Evolutionary conservation across 2,113 vertebrate genomes (phyloP).

Genomic region (Tachuris rubrigastra): DNA sequence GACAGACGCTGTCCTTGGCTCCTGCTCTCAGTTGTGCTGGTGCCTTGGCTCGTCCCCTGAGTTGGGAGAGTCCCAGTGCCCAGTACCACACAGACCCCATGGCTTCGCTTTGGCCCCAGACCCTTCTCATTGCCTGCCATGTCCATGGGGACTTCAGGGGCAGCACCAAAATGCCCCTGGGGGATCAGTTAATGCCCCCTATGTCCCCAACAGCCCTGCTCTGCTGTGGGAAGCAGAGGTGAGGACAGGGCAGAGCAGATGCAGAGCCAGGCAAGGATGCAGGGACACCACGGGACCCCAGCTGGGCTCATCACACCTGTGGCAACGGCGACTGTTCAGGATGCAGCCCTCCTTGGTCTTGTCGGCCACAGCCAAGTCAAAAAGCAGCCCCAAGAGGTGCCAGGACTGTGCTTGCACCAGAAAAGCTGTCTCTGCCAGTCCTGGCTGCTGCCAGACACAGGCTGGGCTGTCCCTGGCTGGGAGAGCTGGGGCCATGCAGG

Average conservation of each 20-base stretch:
- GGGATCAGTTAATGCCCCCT: not conserved
- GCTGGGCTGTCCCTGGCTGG: not conserved
- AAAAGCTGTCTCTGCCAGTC: not conserved
- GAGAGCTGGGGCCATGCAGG: rapidly evolving
- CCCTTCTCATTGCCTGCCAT: rapidly evolving
- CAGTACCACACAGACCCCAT: rapidly evolving
- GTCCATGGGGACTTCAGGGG: not conserved
- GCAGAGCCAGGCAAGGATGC: not conserved
- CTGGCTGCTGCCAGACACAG: rapidly evolving
- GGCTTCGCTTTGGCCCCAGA: not conserved
- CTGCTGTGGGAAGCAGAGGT: rapidly evolving
- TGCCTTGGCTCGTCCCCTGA: rapidly evolving
- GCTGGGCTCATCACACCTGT: rapidly evolving
- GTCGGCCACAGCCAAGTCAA: not conserved
- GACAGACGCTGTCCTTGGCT: rapidly evolving
- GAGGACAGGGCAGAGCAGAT: not conserved
- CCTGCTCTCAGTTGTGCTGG: rapidly evolving
- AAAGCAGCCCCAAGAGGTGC: not conserved
- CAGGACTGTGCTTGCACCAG: rapidly evolving
- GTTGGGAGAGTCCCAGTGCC: not conserved
- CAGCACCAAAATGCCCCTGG: rapidly evolving
- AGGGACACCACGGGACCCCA: rapidly evolving
- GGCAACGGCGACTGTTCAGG: rapidly evolving
- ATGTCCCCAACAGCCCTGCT: not conserved
- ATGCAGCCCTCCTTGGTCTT: not conserved